Conservation (phyloP, 2,888 invertebrate species). For the Diloba caeruleocephala region DNA sequence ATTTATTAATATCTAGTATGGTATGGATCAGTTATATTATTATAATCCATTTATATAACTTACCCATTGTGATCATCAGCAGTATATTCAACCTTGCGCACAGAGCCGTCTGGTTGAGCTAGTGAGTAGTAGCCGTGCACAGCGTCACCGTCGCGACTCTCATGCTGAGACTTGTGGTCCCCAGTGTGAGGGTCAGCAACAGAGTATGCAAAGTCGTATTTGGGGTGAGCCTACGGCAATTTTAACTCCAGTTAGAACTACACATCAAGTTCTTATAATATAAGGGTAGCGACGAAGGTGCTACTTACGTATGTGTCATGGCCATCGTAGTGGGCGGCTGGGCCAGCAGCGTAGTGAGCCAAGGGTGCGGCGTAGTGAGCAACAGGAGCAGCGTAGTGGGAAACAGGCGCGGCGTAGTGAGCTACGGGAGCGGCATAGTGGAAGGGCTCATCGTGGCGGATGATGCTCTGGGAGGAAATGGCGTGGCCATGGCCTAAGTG, state of each 20-base stretch:
- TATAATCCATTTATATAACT: too few species aligned
- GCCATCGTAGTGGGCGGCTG: slow-evolving; percentile 59
- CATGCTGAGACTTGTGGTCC: too few species aligned
- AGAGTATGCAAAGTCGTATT: too few species aligned
- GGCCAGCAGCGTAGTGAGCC: slow-evolving; percentile 43
- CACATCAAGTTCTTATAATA: neutral
- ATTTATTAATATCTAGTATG: too few species aligned
- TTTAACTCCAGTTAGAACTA: neutral
- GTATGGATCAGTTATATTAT: too few species aligned
- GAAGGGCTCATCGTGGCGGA: slow-evolving; percentile 47
- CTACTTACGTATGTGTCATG: slow-evolving; percentile 56
- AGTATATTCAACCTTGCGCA: slow-evolving; percentile 85
- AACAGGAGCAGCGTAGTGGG: slow-evolving; percentile 28
- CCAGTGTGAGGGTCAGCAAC: too few species aligned
- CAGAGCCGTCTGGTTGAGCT: slow-evolving; percentile 86
- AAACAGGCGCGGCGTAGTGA: slow-evolving; percentile 47
- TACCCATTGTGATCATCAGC: slow-evolving; percentile 70
- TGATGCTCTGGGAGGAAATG: slow-evolving; percentile 38
- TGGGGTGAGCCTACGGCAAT: slow-evolving; percentile 65
- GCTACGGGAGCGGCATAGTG: slow-evolving; percentile 55
- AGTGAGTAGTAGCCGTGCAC: slow-evolving; percentile 89
- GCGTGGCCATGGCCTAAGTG: slow-evolving; percentile 42
- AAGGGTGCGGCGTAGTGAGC: slow-evolving; percentile 44
- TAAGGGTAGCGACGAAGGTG: neutral
- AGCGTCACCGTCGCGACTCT: too few species aligned